Percentiles rank a stretch among this genome's conserved stretches.
phyloP scores from a whole-genome alignment of 2,797 vertebrate species.

The Psittacula echo region DNA sequence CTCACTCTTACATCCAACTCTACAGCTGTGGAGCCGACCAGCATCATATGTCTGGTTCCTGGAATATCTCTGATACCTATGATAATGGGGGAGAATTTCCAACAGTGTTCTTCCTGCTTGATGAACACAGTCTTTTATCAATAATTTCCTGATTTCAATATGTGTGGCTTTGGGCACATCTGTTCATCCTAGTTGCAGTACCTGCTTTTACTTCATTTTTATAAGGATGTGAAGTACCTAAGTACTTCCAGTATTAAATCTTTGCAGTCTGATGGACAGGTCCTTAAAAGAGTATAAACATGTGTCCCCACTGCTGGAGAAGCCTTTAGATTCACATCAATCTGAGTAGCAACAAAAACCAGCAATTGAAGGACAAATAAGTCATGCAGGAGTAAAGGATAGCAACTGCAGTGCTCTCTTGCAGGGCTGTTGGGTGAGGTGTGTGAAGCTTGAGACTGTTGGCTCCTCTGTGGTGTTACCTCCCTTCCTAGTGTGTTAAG shows the following conservation, averaged over 20 bases:
- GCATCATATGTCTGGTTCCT: background rate
- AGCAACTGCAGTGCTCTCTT: background rate
- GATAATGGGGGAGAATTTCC: background rate
- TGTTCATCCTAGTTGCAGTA: background rate
- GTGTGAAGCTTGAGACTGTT: background rate
- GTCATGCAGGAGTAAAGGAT: background rate
- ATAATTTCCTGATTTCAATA: background rate
- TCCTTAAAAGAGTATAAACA: background rate
- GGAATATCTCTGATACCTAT: background rate
- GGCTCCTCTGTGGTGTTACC: background rate
- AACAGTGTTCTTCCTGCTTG: background rate
- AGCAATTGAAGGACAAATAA: background rate
- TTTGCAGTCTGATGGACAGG: background rate
- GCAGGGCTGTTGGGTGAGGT: background rate
- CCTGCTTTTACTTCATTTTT: background rate
- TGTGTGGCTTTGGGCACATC: background rate
- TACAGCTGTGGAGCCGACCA: background rate
- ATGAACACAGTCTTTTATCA: fast-evolving
- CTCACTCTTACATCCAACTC: background rate
- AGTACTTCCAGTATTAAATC: background rate
- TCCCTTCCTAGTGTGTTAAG: background rate
- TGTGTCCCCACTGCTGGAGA: background rate
- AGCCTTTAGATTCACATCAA: background rate
- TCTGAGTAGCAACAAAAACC: background rate
- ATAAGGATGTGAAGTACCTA: background rate